These are phyloP conservation scores for Kradibia gibbosae DNA, from an alignment of 1,140 invertebrate species.

Conservation along the genomic window DNA sequence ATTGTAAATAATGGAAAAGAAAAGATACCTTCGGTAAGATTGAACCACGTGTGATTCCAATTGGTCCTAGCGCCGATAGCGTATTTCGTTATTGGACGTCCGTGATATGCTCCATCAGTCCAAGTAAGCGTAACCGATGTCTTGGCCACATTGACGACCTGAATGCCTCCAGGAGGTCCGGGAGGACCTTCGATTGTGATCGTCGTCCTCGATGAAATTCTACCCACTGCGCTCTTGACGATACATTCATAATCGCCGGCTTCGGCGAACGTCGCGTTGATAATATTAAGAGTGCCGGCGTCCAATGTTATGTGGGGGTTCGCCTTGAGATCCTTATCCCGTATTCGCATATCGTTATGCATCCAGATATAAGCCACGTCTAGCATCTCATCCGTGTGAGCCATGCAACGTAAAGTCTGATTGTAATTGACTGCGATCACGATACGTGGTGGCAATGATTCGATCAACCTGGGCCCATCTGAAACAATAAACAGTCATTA, in stretches of 20 bases:
- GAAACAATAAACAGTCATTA: constrained; percentile 48
- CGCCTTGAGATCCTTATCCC: constrained; percentile 76
- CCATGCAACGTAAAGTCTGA: constrained; percentile 85
- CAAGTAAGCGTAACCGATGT: constrained; percentile 86
- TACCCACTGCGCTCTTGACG: constrained; percentile 89
- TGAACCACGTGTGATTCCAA: constrained; percentile 88
- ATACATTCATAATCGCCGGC: constrained; percentile 91
- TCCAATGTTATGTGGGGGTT: constrained; percentile 74
- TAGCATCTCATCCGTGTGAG: constrained; percentile 84
- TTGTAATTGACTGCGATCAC: constrained; percentile 80
- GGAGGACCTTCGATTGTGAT: constrained; percentile 88
- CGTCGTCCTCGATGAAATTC: constrained; percentile 80
- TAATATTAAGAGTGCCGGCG: constrained; percentile 83
- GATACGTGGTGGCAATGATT: constrained; percentile 78
- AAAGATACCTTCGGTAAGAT: constrained; percentile 78
- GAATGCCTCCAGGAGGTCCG: constrained; percentile 85
- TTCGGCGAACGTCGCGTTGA: constrained; percentile 88
- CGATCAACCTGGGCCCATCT: constrained; percentile 81
- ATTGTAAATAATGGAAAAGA: too few species aligned
- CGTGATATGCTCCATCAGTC: constrained; percentile 92
- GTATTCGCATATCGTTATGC: constrained; percentile 87
- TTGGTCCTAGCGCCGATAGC: constrained; percentile 87
- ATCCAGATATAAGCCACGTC: constrained; percentile 93
- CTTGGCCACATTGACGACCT: constrained; percentile 82
- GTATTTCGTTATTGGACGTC: constrained; percentile 83